A percentile compares a stretch with the other conserved stretches of the same genome.
These are phyloP conservation scores for Poeciliopsis retropinna DNA, from an alignment of 2,113 vertebrate genomes.

Conservation along the genomic window DNA sequence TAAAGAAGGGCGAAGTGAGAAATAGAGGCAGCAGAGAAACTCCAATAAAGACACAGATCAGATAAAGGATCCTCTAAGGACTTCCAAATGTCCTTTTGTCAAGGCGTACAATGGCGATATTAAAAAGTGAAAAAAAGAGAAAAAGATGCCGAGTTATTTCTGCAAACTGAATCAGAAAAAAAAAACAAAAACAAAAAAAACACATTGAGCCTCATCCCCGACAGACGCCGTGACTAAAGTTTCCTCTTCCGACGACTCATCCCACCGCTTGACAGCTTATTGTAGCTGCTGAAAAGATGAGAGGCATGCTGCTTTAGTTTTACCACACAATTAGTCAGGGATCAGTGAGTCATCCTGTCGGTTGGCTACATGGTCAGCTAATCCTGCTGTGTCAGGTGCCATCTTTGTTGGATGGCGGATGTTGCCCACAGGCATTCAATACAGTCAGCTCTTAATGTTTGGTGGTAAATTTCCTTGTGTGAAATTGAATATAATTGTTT, in stretches of 20 bases:
- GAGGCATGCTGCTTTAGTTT: constrained; percentile 34
- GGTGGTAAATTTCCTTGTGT: not conserved
- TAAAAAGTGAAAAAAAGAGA: constrained; percentile 51
- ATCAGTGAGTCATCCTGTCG: constrained; percentile 58
- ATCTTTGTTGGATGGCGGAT: constrained; percentile 34
- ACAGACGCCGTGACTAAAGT: constrained; percentile 49
- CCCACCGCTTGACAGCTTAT: constrained; percentile 27
- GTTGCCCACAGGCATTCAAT: not conserved
- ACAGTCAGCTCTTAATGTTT: not conserved
- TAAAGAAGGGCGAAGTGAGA: constrained; percentile 58
- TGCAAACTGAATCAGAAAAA: constrained; percentile 64
- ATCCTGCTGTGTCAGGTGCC: constrained; percentile 52
- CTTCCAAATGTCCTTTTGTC: constrained; percentile 74
- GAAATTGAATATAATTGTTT: not conserved
- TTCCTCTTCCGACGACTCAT: constrained; percentile 48
- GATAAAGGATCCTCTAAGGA: constrained; percentile 70
- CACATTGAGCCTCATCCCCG: constrained; percentile 37
- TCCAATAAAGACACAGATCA: constrained; percentile 74
- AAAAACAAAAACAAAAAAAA: not conserved
- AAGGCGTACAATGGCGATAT: constrained; percentile 64
- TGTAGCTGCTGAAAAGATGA: constrained; percentile 30
- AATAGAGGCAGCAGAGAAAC: constrained; percentile 60
- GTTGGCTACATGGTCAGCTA: constrained; percentile 34
- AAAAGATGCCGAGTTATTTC: constrained; percentile 61
- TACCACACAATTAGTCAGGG: constrained; percentile 54